These are phyloP conservation scores for Machimus rusticus DNA, from an alignment of 2,888 invertebrate species.

Conservation along the genomic window DNA sequence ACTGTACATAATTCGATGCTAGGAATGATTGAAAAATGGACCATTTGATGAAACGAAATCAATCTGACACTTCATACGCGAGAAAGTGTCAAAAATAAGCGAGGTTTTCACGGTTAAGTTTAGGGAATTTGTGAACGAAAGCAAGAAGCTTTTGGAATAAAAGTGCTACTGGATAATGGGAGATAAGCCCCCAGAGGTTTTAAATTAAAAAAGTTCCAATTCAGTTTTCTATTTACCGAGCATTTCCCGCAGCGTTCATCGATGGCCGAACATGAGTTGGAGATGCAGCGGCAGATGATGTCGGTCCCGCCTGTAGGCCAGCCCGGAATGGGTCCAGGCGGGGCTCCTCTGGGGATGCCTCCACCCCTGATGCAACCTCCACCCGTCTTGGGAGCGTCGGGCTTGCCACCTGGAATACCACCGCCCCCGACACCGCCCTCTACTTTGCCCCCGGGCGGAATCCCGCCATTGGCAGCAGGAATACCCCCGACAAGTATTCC, in stretches of 20 bases:
- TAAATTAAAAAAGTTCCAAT: too few relatives aligned
- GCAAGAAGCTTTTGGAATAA: neutral
- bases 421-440: conserved; percentile 45
- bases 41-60: neutral
- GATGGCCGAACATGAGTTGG: conserved; percentile 53
- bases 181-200: neutral
- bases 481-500: conserved; percentile 58
- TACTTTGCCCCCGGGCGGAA: conserved; percentile 30
- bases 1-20: neutral
- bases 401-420: conserved; percentile 42
- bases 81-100: neutral
- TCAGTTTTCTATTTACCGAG: neutral
- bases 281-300: conserved; percentile 55
- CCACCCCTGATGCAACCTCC: conserved; percentile 56
- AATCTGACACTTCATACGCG: neutral
- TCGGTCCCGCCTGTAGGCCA: conserved; percentile 50
- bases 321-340: conserved; percentile 2
- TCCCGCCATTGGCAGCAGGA: conserved; percentile 57
- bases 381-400: conserved; percentile 40
- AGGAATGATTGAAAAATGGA: neutral
- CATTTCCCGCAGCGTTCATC: conserved; percentile 37
- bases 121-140: neutral
- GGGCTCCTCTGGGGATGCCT: conserved; percentile 49
- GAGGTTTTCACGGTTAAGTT: neutral
- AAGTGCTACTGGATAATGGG: neutral